Percentiles rank a stretch among this genome's conserved stretches.
These are phyloP conservation scores for Ranitomeya imitator DNA, from an alignment of 2,113 vertebrate species.

Conservation along the genomic window DNA sequence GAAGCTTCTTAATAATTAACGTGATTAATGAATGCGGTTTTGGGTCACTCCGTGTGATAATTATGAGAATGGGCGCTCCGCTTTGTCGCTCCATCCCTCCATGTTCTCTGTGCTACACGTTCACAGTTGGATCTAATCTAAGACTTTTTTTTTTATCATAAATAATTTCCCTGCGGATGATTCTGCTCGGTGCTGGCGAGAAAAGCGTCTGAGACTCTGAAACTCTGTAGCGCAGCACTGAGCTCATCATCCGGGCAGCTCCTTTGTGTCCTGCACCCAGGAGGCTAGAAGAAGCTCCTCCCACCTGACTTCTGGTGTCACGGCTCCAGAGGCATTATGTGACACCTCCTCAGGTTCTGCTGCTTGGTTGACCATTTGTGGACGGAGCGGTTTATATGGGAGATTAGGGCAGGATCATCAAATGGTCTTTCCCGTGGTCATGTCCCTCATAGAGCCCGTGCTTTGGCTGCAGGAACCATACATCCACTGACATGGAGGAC, in stretches of 20 bases:
- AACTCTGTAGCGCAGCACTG: not conserved
- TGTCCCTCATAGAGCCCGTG: not conserved
- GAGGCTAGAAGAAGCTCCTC: too few species aligned
- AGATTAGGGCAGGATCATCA: too few species aligned
- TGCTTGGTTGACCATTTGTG: too few species aligned
- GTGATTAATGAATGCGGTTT: conserved; percentile 59
- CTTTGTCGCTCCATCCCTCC: conserved; percentile 55
- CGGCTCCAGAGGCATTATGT: too few species aligned
- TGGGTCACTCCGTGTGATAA: conserved; percentile 56
- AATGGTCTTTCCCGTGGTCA: too few species aligned
- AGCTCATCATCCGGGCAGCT: not conserved
- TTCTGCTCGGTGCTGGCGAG: not conserved
- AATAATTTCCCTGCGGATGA: conserved; percentile 49
- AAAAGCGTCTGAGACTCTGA: not conserved
- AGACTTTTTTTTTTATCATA: conserved; percentile 60
- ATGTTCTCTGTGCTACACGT: conserved; percentile 51
- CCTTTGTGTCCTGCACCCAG: too few species aligned
- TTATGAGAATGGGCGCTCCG: conserved; percentile 54
- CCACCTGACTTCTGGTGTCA: too few species aligned
- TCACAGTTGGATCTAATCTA: conserved; percentile 66
- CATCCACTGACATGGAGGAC: too few species aligned
- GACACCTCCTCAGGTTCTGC: too few species aligned
- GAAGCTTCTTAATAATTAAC: conserved; percentile 59
- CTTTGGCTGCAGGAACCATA: not conserved
- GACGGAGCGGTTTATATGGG: too few species aligned